Evolutionary conservation across 2,113 vertebrate genomes (phyloP), one percentile per base, ranked within the genome.

Genomic region (Morone saxatilis): DNA sequence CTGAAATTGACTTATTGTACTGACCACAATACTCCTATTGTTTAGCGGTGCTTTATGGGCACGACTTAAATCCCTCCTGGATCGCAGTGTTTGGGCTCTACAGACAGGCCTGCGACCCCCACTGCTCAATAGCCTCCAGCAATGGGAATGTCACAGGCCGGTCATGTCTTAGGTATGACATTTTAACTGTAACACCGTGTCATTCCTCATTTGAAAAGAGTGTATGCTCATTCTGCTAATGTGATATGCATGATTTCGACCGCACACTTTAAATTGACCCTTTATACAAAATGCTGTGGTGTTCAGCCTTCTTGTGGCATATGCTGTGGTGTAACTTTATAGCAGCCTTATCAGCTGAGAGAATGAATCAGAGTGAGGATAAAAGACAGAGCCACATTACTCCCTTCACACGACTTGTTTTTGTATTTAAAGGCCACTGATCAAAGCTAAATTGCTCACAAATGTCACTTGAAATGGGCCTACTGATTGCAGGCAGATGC

Each of bases 1-100:
- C 20, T 40, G 7, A 80, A 87, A 76, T 43, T 62, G 9, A 54
- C 36, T 69, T 47, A 70, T 36, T 85, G 14, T 73, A 40, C 12
- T 41, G 22, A 68, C 54, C 14, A 73, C 50, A 79, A 71, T n/a
- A 12, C 16, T 17, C 1, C 38, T 6, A 3, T 59, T 59, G 40
- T 79, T 41, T 31, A 51, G 22, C 8, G 31, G 20, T 31, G 25
- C 48, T 41, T 12, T 4, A 65, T n/a, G 50, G 13, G 5, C 22
- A 22, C 3, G 57, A 60, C 13, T 36, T 72, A 25, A 43, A 63
- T 56, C n/a, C 13, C 3, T 66, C 19, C 4, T 13, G 62, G 25
- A 59, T 68, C 3, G 7, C 67, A 43, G 43, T 51, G 45, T 5
- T 12, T 36, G 1, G 12, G 1, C 16, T 22, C n/a, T 13, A 11